Conservation (phyloP, 2,888 invertebrate genomes). For the Polymixis flavicincta region DNA sequence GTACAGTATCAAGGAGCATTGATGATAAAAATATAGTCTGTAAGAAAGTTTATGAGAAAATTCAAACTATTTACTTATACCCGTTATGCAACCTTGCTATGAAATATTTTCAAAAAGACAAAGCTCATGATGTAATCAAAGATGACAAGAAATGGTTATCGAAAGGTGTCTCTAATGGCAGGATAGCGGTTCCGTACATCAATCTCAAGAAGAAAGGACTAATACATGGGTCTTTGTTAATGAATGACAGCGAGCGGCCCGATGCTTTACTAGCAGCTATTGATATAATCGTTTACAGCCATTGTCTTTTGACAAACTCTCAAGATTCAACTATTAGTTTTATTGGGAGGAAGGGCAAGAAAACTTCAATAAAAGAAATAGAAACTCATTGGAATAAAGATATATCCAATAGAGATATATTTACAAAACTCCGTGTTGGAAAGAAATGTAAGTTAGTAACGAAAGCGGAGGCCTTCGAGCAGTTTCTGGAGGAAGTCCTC, state of each 20-base stretch:
- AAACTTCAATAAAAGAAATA: conserved; percentile 34
- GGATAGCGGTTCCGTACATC: conserved; percentile 66
- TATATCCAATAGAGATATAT: conserved; percentile 53
- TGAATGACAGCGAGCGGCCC: conserved; percentile 51
- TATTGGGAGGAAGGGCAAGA: conserved; percentile 44
- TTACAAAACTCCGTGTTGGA: conserved; percentile 35
- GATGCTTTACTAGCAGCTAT: conserved; percentile 71
- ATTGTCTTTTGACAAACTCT: conserved; percentile 65
- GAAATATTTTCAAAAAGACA: conserved; percentile 55
- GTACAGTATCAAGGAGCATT: conserved; percentile 16
- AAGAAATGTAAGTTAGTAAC: conserved; percentile 24
- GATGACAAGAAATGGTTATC: conserved; percentile 62
- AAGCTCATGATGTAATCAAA: conserved; percentile 41
- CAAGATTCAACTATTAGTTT: conserved; percentile 51
- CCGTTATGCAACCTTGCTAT: conserved; percentile 48
- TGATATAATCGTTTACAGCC: conserved; percentile 67
- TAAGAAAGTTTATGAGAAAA: conserved; percentile 42
- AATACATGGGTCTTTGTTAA: conserved; percentile 54
- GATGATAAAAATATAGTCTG: conserved; percentile 39
- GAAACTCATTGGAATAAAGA: conserved; percentile 25
- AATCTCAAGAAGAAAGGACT: conserved; percentile 63
- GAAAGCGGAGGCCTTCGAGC: conserved; percentile 25
- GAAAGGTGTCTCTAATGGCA: conserved; percentile 62
- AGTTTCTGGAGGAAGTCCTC: conserved; percentile 50
- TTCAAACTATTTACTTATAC: conserved; percentile 40